Conservation (phyloP, 2,797 vertebrate genomes). For the Pelodytes ibericus region DNA sequence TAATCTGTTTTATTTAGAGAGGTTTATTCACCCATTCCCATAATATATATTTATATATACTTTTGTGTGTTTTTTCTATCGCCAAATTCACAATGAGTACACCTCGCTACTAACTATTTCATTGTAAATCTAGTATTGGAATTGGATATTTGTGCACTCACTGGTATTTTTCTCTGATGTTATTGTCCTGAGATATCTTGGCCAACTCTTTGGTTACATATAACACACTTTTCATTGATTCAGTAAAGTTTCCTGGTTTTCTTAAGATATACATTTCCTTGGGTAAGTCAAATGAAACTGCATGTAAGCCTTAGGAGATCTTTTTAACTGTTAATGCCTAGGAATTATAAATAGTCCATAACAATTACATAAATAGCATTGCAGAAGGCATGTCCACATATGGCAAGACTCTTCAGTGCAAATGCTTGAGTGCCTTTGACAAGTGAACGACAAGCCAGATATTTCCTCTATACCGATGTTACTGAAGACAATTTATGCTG, state of each 20-base stretch:
- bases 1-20: too few relatives aligned
- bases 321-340: background rate
- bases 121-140: background rate
- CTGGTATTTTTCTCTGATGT: background rate
- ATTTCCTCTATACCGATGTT: background rate
- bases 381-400: constrained; percentile 15
- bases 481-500: background rate
- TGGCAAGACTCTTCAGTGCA: constrained; percentile 17
- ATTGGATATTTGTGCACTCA: background rate
- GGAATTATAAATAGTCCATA: constrained; percentile 20
- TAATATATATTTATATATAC: too few relatives aligned
- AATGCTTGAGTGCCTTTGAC: background rate
- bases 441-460: background rate
- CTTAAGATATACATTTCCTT: background rate
- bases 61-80: too few relatives aligned
- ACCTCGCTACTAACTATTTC: background rate
- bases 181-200: background rate
- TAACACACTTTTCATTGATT: background rate
- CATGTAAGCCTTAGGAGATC: background rate
- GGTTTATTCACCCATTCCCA: too few relatives aligned
- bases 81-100: too few relatives aligned
- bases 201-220: background rate
- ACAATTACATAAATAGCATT: constrained; percentile 30
- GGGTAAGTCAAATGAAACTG: background rate
- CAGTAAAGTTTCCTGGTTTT: background rate